A percentile compares a stretch with the other conserved stretches of the same genome.
phyloP scores from a whole-genome alignment of 1,140 invertebrate genomes.

The Xylocopa sonorina region DNA sequence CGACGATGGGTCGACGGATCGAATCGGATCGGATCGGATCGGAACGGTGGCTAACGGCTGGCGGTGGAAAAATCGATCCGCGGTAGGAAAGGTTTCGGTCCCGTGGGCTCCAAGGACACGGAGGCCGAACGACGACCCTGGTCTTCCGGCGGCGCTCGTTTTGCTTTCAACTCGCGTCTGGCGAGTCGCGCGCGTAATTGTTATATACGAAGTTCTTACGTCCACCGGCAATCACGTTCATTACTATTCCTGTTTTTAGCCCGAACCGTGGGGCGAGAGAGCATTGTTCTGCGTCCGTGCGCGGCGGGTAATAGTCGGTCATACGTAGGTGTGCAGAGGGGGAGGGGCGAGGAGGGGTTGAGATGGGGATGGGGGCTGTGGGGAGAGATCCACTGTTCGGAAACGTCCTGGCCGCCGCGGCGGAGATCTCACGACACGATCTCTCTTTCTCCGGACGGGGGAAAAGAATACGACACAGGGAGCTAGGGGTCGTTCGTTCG shows the following conservation, averaged over 20 bases:
- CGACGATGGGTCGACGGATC: background rate
- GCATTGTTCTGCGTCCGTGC: slow-evolving; percentile 47
- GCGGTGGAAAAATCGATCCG: too few species aligned
- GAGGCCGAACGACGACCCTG: slow-evolving; percentile 58
- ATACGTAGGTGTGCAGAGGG: slow-evolving; percentile 35
- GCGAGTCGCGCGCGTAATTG: slow-evolving; percentile 50
- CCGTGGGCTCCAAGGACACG: slow-evolving; percentile 44
- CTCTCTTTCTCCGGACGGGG: background rate
- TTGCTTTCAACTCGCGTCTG: slow-evolving; percentile 50
- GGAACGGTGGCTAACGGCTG: too few species aligned
- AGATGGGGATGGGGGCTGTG: too few species aligned
- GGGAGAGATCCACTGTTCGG: background rate
- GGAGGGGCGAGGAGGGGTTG: too few species aligned
- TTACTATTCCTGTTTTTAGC: slow-evolving; percentile 55
- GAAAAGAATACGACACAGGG: slow-evolving; percentile 15
- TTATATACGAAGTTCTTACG: slow-evolving; percentile 54
- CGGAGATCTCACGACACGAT: background rate
- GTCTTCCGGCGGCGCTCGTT: slow-evolving; percentile 54
- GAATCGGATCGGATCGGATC: too few species aligned
- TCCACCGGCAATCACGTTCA: slow-evolving; percentile 49
- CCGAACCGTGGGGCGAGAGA: slow-evolving; percentile 14
- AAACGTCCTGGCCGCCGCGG: background rate
- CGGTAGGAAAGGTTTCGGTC: slow-evolving; percentile 21
- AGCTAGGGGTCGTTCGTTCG: slow-evolving; percentile 14
- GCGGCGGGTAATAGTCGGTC: slow-evolving; percentile 31